Evolutionary conservation across 2,113 vertebrate species (phyloP), one percentile per base, ranked within the genome.

Genomic region (Sula dactylatra): DNA sequence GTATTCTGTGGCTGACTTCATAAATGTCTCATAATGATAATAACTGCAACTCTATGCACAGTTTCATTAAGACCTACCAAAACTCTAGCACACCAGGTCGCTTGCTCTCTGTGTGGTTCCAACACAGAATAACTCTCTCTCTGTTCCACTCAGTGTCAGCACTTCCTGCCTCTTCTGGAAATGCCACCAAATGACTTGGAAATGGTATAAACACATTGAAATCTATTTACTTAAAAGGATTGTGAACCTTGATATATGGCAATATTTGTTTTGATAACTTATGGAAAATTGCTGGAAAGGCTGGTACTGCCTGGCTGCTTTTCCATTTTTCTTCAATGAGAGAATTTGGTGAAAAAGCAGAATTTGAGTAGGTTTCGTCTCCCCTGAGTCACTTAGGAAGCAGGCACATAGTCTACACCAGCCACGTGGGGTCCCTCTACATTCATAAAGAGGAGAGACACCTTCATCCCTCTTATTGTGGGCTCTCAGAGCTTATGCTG

Each of bases 361-460:
- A 76, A 82, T 88, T 74, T 64, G 27, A 62, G 50, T 17, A 70
- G 25, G 26, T 59, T 94, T 82, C 8, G 3, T 55, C 20, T 81
- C 19, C 52, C 24, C 16, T 22, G 52, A 88, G 31, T 26, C 2
- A 77, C 69, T 72, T 42, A 69, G 78, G 84, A 91, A 87, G 62
- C 54, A 93, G 66, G 74, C 81, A 96, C 62, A 49, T 42, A 59
- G 71, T 93, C 62, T 90, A 20, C 56, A 82, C 58, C 87, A 95
- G 82, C 96, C 96, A 93, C 85, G 32, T 95, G 94, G 96, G 90
- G 96, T 97, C 93, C 93, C 96, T 83, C 96, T 96, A 18, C 66
- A 95, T 91, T 96, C 96, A 96, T 79, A 89, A n/a, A 65, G 52
- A 34, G 26, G 52, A 95, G 13, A 88, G 34, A 65, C 73, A 87